These are phyloP conservation scores for Tenebrio molitor DNA, from an alignment of 1,140 invertebrate genomes.

Conservation along the genomic window DNA sequence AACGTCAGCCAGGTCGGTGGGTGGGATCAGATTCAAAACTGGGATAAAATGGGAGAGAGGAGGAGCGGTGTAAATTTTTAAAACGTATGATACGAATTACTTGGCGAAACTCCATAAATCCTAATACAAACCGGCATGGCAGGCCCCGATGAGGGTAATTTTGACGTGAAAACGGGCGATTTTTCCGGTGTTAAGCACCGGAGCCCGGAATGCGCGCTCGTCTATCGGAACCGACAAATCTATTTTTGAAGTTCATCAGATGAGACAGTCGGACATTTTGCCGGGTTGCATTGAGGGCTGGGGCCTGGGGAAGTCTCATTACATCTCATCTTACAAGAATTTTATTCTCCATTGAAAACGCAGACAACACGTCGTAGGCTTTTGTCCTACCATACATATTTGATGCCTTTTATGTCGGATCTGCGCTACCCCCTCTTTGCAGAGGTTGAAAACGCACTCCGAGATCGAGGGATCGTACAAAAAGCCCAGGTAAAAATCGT, in stretches of 20 bases:
- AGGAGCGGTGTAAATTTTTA: constrained; percentile 14
- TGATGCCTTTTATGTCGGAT: neutral
- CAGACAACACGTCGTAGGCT: neutral
- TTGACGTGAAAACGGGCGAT: neutral
- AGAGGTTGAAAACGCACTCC: neutral
- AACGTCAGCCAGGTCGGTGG: too few relatives aligned
- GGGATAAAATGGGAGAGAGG: neutral
- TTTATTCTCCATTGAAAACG: constrained; percentile 4
- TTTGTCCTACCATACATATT: constrained; percentile 7
- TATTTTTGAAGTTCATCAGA: neutral
- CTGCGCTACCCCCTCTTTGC: neutral
- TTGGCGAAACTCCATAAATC: constrained; percentile 14
- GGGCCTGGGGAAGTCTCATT: neutral
- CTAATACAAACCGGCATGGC: neutral
- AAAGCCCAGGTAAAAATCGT: neutral
- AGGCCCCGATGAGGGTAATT: neutral
- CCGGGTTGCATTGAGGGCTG: too few relatives aligned
- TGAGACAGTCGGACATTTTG: neutral
- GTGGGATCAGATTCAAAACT: neutral
- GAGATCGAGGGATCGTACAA: neutral
- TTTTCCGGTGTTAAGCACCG: neutral
- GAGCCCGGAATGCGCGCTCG: neutral
- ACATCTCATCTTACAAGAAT: neutral
- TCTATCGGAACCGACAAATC: neutral
- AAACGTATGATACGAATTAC: constrained; percentile 17